phyloP scores from a whole-genome alignment of 2,797 vertebrate genomes.

The Gallinago nigripennis region DNA sequence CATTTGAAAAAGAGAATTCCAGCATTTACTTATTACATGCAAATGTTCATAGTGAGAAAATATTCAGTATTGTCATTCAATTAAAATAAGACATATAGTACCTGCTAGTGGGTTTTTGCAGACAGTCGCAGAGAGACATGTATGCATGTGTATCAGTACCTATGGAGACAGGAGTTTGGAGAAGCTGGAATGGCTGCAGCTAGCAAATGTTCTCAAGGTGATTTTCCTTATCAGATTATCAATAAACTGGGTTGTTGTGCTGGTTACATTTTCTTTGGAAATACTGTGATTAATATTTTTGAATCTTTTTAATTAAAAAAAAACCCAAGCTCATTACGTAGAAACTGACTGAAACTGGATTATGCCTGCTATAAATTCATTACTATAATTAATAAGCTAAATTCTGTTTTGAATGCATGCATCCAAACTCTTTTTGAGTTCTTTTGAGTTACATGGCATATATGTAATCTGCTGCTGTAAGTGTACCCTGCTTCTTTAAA shows the following conservation, averaged over 20 bases:
- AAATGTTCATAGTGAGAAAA: neutral
- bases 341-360: neutral
- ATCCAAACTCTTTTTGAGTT: neutral
- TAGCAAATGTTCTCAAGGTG: conserved; percentile 4
- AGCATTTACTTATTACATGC: neutral
- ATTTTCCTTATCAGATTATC: conserved; percentile 47
- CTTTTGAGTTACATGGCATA: neutral
- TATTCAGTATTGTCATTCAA: neutral
- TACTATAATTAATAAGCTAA: neutral
- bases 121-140: rapidly evolving
- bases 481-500: neutral
- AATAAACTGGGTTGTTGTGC: neutral
- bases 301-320: neutral
- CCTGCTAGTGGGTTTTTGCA: neutral
- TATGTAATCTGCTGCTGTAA: neutral
- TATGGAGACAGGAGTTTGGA: neutral
- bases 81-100: neutral
- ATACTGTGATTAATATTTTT: neutral
- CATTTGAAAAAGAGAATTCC: neutral
- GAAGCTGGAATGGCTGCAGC: conserved; percentile 25
- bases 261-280: neutral
- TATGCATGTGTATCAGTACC: neutral
- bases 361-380: neutral
- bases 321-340: neutral
- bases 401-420: neutral